Evolutionary conservation across 2,888 invertebrate species (phyloP).

Genomic region (Brachylomia viminalis): DNA sequence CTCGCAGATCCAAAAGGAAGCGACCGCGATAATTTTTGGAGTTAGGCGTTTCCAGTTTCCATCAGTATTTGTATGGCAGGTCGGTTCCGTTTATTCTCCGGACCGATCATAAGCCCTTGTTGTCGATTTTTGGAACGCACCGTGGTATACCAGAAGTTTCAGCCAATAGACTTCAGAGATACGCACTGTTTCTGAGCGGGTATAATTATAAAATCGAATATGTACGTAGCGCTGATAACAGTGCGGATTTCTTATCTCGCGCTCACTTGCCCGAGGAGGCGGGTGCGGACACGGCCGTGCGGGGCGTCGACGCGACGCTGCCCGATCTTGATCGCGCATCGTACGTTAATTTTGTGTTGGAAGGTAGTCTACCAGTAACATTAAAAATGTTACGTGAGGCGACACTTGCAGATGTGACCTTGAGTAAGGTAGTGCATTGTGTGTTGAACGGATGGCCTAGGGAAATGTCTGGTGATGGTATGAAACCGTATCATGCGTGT

Average conservation of each 20-base stretch:
- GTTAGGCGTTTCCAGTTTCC: conserved; percentile 54
- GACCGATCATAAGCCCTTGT: not conserved
- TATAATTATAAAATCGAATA: too few species aligned
- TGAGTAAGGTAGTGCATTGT: not conserved
- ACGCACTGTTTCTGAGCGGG: too few species aligned
- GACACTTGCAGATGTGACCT: not conserved
- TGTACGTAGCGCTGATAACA: too few species aligned
- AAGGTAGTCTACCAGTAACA: not conserved
- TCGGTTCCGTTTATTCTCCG: not conserved
- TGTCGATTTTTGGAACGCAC: too few species aligned
- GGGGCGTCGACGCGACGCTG: too few species aligned
- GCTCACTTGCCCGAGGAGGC: too few species aligned
- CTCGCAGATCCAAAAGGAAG: conserved; percentile 37
- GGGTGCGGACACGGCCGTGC: not conserved
- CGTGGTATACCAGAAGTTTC: too few species aligned
- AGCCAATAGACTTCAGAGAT: too few species aligned
- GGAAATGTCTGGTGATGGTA: not conserved
- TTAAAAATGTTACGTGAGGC: not conserved
- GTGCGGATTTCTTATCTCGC: too few species aligned
- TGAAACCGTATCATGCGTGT: not conserved
- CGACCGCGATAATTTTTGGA: conserved; percentile 41
- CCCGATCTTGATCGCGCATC: not conserved
- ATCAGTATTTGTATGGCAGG: conserved; percentile 62
- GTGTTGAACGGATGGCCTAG: not conserved
- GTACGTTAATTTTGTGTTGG: not conserved